Evolutionary conservation across 1,140 invertebrate genomes (phyloP).

Genomic region (Neodiprion virginianus): DNA sequence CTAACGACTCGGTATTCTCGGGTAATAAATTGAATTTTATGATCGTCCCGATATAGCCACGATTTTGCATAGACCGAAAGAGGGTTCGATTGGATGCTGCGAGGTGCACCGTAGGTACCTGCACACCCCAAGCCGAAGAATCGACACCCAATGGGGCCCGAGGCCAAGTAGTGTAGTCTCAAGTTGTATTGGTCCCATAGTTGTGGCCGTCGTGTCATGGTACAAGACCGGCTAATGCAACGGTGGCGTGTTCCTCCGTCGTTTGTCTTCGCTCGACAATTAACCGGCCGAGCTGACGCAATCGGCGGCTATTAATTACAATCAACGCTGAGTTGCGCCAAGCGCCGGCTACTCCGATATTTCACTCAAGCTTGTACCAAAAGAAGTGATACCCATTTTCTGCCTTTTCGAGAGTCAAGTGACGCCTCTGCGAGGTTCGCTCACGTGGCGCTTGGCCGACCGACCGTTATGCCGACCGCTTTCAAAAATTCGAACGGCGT

Average conservation of each 20-base stretch:
- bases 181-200: no score
- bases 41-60: background rate
- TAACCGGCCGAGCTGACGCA: slow-evolving; percentile 43
- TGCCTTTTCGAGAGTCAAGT: background rate
- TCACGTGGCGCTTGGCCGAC: background rate
- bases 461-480: background rate
- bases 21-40: slow-evolving; percentile 5
- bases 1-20: background rate
- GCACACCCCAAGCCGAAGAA: background rate
- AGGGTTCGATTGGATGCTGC: background rate
- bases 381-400: background rate
- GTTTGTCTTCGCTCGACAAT: slow-evolving; percentile 55
- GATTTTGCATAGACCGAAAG: background rate
- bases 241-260: slow-evolving; percentile 47
- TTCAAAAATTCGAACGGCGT: background rate
- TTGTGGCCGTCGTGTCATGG: background rate
- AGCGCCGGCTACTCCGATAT: background rate
- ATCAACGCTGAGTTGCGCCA: slow-evolving; percentile 49
- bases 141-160: background rate
- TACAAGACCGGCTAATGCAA: slow-evolving; percentile 10
- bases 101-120: background rate
- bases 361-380: background rate
- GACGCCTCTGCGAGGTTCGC: background rate
- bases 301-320: slow-evolving; percentile 57
- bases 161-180: background rate